A percentile compares a stretch with the other conserved stretches of the same genome.
Conservation (phyloP, 2,797 vertebrate genomes). For the Microctenopoma stevenorrisi region DNA sequence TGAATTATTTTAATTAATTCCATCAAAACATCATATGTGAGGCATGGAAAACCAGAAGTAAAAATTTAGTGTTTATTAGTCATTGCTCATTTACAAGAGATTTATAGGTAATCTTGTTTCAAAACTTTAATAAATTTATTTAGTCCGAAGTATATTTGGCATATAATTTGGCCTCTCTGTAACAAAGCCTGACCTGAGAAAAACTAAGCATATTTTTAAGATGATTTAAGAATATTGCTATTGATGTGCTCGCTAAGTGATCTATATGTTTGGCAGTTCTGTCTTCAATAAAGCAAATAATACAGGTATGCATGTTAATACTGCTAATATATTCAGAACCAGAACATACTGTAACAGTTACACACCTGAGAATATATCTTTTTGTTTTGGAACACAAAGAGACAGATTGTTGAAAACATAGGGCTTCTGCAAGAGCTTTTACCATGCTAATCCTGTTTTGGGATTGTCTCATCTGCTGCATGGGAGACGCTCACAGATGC, state of each 20-base stretch:
- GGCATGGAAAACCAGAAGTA: constrained; percentile 33
- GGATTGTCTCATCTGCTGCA: neutral
- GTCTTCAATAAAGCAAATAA: neutral
- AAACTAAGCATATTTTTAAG: constrained; percentile 36
- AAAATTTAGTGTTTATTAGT: constrained; percentile 51
- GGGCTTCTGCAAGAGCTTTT: constrained; percentile 1
- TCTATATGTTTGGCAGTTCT: neutral
- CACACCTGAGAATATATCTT: neutral
- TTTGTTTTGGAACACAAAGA: constrained; percentile 12
- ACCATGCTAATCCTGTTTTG: neutral
- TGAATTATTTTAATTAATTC: constrained; percentile 1
- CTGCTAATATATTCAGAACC: constrained; percentile 7
- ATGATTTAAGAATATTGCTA: neutral
- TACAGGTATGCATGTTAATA: neutral
- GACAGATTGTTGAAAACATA: neutral
- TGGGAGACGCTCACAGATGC: neutral
- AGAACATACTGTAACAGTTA: neutral
- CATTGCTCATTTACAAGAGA: constrained; percentile 41
- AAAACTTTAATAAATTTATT: constrained; percentile 40
- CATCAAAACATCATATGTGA: constrained; percentile 1
- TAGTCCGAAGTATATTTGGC: constrained; percentile 33
- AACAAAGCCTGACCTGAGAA: constrained; percentile 25
- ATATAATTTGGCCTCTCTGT: neutral
- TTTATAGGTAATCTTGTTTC: constrained; percentile 40
- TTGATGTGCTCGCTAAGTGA: constrained; percentile 1